These are phyloP conservation scores for Anastatus disparis DNA, from an alignment of 1,140 invertebrate genomes.

Conservation along the genomic window DNA sequence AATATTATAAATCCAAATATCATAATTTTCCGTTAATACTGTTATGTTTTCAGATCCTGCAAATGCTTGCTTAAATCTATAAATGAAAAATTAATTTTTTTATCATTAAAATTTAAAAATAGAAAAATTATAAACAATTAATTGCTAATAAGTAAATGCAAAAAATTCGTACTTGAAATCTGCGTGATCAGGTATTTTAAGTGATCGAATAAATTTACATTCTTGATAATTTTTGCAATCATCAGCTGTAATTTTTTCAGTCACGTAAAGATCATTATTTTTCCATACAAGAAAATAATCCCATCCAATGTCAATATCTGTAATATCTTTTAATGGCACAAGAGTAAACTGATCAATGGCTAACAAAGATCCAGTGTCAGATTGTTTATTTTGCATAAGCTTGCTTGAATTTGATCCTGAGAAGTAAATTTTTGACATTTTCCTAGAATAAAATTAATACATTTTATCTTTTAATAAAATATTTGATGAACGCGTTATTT, in stretches of 20 bases:
- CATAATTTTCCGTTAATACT: slow-evolving; percentile 48
- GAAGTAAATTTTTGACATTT: slow-evolving; percentile 54
- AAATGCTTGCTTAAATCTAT: slow-evolving; percentile 52
- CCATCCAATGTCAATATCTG: slow-evolving; percentile 60
- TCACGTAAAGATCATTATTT: slow-evolving; percentile 50
- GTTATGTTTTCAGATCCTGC: slow-evolving; percentile 50
- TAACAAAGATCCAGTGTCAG: slow-evolving; percentile 32
- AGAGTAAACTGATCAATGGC: slow-evolving; percentile 49
- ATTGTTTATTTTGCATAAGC: slow-evolving; percentile 43
- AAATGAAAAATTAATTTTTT: neutral
- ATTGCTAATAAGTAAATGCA: no score
- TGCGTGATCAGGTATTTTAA: slow-evolving; percentile 47
- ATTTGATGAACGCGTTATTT: no score
- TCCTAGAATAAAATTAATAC: slow-evolving; percentile 23
- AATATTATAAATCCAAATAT: slow-evolving; percentile 59
- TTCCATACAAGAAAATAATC: slow-evolving; percentile 59
- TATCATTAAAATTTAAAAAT: slow-evolving; percentile 13
- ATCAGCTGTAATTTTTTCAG: slow-evolving; percentile 39
- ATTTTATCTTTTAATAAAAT: no score
- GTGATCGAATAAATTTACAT: slow-evolving; percentile 19
- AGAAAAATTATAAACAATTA: no score
- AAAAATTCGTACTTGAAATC: slow-evolving; percentile 44
- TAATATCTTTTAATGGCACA: slow-evolving; percentile 47
- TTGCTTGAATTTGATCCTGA: slow-evolving; percentile 53
- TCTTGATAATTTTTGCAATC: slow-evolving; percentile 27